phyloP scores from a whole-genome alignment of 2,888 invertebrate genomes.

The Ichneumoninae sp. region DNA sequence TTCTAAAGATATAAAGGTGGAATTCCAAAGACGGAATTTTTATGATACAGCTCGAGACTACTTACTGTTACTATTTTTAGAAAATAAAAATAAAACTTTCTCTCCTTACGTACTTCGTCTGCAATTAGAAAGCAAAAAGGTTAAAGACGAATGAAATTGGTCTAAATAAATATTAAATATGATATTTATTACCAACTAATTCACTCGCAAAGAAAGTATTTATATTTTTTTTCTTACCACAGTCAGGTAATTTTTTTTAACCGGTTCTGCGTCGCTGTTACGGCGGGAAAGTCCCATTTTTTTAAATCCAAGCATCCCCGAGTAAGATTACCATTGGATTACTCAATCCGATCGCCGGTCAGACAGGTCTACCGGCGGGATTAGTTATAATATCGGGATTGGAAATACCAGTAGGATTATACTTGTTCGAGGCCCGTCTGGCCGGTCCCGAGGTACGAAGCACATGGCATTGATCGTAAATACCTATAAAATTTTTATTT shows the following conservation, averaged over 20 bases:
- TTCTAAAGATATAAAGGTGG: not conserved
- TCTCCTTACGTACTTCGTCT: not conserved
- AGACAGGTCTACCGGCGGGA: slow-evolving; percentile 23
- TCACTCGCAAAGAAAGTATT: not conserved
- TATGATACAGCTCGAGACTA: not conserved
- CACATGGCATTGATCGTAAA: not conserved
- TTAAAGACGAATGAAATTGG: not conserved
- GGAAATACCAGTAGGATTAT: slow-evolving; percentile 43
- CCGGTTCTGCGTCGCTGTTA: not conserved
- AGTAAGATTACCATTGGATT: slow-evolving; percentile 13
- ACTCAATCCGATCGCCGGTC: slow-evolving; percentile 27
- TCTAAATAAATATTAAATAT: not conserved
- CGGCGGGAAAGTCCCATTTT: not conserved
- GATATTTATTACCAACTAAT: not conserved
- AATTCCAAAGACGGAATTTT: not conserved
- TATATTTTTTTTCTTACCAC: not conserved
- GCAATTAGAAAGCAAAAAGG: not conserved
- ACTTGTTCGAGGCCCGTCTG: slow-evolving; percentile 4
- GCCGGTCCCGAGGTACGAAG: not conserved
- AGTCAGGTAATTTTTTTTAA: not conserved
- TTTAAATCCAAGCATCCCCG: slow-evolving; percentile 3
- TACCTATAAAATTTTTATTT: not conserved
- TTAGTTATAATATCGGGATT: slow-evolving; percentile 38
- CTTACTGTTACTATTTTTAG: not conserved
- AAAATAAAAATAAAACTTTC: not conserved